A percentile compares a stretch with the other conserved stretches of the same genome.
Evolutionary conservation across 1,140 invertebrate genomes (phyloP).

Genomic region (Microvelia longipes): DNA sequence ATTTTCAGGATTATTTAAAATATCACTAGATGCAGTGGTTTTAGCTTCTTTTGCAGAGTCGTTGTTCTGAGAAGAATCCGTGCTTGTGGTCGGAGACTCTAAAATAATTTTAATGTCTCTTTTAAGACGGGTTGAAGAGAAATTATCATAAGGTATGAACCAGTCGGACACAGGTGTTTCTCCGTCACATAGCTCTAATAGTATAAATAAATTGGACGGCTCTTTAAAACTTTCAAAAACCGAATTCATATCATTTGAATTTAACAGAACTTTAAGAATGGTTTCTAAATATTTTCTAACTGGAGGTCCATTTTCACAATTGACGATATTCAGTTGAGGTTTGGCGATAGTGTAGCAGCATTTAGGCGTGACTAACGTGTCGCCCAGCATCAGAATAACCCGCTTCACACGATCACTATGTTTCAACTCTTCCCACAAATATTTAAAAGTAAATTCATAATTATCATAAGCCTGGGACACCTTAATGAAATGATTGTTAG

Average conservation of each 20-base stretch:
- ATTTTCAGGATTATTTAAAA: no score
- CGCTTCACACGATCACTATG: background rate
- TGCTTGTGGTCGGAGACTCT: background rate
- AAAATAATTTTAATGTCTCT: background rate
- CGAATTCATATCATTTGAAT: background rate
- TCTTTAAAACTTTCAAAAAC: background rate
- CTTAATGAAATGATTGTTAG: background rate
- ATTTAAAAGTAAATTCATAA: background rate
- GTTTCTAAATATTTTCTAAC: background rate
- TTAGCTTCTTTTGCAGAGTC: no score
- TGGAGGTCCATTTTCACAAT: background rate
- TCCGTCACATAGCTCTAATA: background rate
- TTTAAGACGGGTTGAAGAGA: background rate
- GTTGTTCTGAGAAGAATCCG: background rate
- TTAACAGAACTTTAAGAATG: background rate
- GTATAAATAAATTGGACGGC: background rate
- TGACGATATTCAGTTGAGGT: background rate
- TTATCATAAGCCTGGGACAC: background rate
- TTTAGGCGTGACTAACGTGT: background rate
- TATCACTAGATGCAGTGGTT: no score
- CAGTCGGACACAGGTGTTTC: background rate
- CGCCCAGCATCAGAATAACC: background rate
- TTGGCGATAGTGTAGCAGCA: background rate
- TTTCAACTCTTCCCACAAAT: background rate
- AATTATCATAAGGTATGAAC: background rate